These are phyloP conservation scores for Drosophila recens DNA, from an alignment of 2,888 invertebrate species.

Conservation along the genomic window DNA sequence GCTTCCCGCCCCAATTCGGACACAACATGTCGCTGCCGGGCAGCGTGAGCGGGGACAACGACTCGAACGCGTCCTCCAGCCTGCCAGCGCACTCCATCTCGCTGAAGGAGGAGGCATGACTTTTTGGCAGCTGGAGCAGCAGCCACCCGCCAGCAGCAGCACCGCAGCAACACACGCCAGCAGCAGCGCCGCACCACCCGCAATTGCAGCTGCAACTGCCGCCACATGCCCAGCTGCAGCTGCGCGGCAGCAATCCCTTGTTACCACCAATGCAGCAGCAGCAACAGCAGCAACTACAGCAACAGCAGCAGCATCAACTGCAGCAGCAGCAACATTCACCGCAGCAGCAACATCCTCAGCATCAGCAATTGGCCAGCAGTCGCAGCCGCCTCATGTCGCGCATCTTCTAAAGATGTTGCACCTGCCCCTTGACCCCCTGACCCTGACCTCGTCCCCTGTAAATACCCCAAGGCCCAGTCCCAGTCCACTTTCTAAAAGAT, in stretches of 20 bases:
- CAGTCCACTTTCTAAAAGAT: slow-evolving; percentile 55
- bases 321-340: slow-evolving; percentile 41
- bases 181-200: slow-evolving; percentile 18
- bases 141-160: slow-evolving; percentile 83
- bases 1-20: slow-evolving; percentile 82
- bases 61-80: slow-evolving; percentile 84
- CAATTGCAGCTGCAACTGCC: slow-evolving; percentile 37
- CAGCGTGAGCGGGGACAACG: slow-evolving; percentile 84
- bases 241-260: slow-evolving; percentile 40
- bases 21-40: slow-evolving; percentile 83
- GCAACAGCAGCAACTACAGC: slow-evolving; percentile 38
- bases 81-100: slow-evolving; percentile 81
- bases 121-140: slow-evolving; percentile 93
- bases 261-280: slow-evolving; percentile 29
- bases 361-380: slow-evolving; percentile 76
- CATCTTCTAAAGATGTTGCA: slow-evolving; percentile 82
- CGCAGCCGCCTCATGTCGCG: slow-evolving; percentile 84
- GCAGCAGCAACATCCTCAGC: slow-evolving; percentile 54
- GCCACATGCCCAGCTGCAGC: slow-evolving; percentile 17
- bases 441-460: slow-evolving; percentile 27
- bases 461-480: slow-evolving; percentile 28
- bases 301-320: slow-evolving; percentile 41
- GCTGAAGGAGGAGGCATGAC: slow-evolving; percentile 91
- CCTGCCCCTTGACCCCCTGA: not conserved
- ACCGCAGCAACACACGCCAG: slow-evolving; percentile 35